Percentiles rank a stretch among this genome's conserved stretches.
phyloP scores from a whole-genome alignment of 2,888 invertebrate species.

The Drosophila subquinaria region DNA sequence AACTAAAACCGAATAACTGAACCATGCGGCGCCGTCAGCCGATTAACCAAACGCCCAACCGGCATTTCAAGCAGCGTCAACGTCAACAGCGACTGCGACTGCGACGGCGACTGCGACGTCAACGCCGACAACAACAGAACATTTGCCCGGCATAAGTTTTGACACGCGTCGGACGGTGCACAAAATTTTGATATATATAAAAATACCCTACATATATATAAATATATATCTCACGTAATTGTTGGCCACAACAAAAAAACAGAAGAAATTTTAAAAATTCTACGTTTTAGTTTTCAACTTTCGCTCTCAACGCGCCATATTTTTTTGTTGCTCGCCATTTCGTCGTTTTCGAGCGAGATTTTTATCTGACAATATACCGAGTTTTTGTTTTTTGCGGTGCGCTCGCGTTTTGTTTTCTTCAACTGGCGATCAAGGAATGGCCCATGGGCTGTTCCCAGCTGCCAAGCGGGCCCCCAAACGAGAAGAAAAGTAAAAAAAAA shows the following conservation, averaged over 20 bases:
- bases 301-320: constrained; percentile 33
- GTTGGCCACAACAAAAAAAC: constrained; percentile 15
- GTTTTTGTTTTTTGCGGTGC: constrained; percentile 27
- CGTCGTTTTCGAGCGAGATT: constrained; percentile 17
- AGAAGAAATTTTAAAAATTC: constrained; percentile 19
- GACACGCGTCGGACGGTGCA: constrained; percentile 61
- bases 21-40: constrained; percentile 59
- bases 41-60: constrained; percentile 61
- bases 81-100: constrained; percentile 20
- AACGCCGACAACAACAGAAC: not conserved
- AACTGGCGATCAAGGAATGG: constrained; percentile 75
- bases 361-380: constrained; percentile 13
- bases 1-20: constrained; percentile 74
- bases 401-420: constrained; percentile 67
- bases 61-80: constrained; percentile 56
- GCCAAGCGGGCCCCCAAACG: constrained; percentile 59
- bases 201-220: constrained; percentile 15
- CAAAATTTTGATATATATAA: constrained; percentile 40
- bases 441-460: constrained; percentile 66
- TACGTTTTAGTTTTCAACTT: constrained; percentile 46
- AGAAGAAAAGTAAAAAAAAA: constrained; percentile 20
- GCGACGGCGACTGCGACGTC: constrained; percentile 3
- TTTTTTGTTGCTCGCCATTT: constrained; percentile 18
- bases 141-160: constrained; percentile 37
- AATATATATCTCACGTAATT: constrained; percentile 35